Evolutionary conservation across 2,113 vertebrate genomes (phyloP).

Genomic region (Anser brachyrhynchus): DNA sequence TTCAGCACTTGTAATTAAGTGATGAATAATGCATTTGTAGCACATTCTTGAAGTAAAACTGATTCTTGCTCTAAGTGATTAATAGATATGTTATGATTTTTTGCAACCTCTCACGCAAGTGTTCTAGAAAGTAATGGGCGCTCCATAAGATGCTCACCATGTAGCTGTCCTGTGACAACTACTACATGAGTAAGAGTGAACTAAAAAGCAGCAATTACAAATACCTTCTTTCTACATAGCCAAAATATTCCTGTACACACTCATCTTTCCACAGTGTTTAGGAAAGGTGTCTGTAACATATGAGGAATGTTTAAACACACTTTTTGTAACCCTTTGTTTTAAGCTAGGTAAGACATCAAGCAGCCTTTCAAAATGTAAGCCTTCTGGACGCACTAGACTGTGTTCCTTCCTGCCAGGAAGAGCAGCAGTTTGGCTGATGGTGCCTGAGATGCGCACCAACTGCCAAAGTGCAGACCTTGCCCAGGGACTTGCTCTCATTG

Average conservation of each 20-base stretch:
- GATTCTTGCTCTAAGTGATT: background rate
- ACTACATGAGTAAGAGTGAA: background rate
- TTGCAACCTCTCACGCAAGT: background rate
- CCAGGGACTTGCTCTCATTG: background rate
- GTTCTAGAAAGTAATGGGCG: background rate
- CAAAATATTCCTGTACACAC: too few relatives aligned
- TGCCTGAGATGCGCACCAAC: background rate
- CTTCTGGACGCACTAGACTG: too few relatives aligned
- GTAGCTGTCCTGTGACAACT: background rate
- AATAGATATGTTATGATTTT: background rate
- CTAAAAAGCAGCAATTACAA: too few relatives aligned
- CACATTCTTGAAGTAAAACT: background rate
- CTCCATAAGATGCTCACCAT: background rate
- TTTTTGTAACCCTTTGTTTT: too few relatives aligned
- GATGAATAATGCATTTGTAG: background rate
- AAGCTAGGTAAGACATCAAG: background rate
- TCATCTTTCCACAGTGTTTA: too few relatives aligned
- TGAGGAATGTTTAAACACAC: too few relatives aligned
- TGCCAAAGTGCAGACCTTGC: background rate
- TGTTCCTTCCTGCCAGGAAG: too few relatives aligned
- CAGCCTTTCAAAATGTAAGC: background rate
- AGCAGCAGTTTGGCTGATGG: too few relatives aligned
- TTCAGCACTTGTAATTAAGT: background rate
- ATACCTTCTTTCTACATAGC: too few relatives aligned
- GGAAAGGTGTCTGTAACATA: too few relatives aligned